These are phyloP conservation scores for Drosophila gaucha DNA, from an alignment of 2,888 invertebrate genomes.

Conservation along the genomic window DNA sequence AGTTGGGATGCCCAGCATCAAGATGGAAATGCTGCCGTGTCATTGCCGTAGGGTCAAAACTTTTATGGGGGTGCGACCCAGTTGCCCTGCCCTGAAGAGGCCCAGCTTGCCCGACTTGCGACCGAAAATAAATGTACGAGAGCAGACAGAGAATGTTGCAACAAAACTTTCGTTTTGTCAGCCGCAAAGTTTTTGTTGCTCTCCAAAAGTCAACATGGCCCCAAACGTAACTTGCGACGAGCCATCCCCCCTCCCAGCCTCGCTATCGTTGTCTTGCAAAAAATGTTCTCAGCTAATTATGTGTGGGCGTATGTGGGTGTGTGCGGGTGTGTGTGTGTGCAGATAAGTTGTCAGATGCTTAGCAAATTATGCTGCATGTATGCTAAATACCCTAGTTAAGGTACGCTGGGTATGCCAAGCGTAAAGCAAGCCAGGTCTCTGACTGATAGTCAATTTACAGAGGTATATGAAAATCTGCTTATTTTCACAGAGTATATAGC, in stretches of 20 bases:
- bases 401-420: background rate
- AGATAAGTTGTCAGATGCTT: conserved; percentile 53
- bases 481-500: no score
- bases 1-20: conserved; percentile 30
- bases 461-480: no score
- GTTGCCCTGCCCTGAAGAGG: conserved; percentile 15
- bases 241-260: no score
- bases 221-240: conserved; percentile 32
- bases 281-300: conserved; percentile 58
- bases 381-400: background rate
- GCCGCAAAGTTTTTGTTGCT: conserved; percentile 71
- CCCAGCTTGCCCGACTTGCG: conserved; percentile 33
- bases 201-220: conserved; percentile 51
- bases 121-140: conserved; percentile 7
- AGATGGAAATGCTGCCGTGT: conserved; percentile 38
- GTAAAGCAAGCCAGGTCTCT: no score
- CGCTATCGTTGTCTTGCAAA: background rate
- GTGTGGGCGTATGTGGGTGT: conserved; percentile 17
- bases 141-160: conserved; percentile 37
- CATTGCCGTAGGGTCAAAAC: conserved; percentile 55
- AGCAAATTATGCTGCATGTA: conserved; percentile 38
- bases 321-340: conserved; percentile 13
- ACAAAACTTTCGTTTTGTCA: conserved; percentile 64
- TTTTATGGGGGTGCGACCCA: conserved; percentile 61
- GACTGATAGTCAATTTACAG: no score